Evolutionary conservation across 2,797 vertebrate genomes (phyloP), one percentile per base, ranked within the genome.

Genomic region (Enteromius unitaeniatus): DNA sequence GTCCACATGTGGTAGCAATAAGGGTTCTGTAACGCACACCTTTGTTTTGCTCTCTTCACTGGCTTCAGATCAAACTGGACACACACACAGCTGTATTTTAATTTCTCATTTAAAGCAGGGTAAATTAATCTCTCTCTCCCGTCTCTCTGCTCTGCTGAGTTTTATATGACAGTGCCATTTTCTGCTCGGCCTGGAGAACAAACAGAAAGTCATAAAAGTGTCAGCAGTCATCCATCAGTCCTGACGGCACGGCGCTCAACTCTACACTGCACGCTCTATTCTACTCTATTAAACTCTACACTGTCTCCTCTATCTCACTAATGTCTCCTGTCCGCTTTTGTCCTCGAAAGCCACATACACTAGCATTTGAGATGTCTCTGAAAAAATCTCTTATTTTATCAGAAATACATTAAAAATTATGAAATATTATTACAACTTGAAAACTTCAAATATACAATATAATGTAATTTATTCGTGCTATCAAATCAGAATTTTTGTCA

Each of bases 101-200:
- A 42, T 69, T 49, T 26, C 47, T 69, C 26, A 49, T 67, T 68
- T 79, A 40, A 69, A 79, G n/a, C 26, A 55, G 31, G 40, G 47
- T 19, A 40, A 13, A 79, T 40, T 13, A 67, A 53, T 77, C 51
- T 31, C 45, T 26, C 58, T 5, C 17, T 23, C 85, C 67, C 7
- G 2, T 73, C 31, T 49, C 37, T 84, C 72, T 82, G 89, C 90
- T 86, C 51, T 45, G 81, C 60, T 90, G 90, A 88, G 90, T 91
- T 92, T 91, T 91, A 93, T 92, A 87, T 84, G 88, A 92, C 91
- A 91, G 85, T 42, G 88, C 88, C 85, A 90, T 92, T 92, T 93
- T 88, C 91, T 83, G 84, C 90, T 88, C 78, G 62, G 84, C 75
- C 89, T 87, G 83, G 89, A 89, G 87, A 92, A 91, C 88, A 89